Evolutionary conservation across 2,888 invertebrate genomes (phyloP).

Genomic region (Drosophila mimetica): DNA sequence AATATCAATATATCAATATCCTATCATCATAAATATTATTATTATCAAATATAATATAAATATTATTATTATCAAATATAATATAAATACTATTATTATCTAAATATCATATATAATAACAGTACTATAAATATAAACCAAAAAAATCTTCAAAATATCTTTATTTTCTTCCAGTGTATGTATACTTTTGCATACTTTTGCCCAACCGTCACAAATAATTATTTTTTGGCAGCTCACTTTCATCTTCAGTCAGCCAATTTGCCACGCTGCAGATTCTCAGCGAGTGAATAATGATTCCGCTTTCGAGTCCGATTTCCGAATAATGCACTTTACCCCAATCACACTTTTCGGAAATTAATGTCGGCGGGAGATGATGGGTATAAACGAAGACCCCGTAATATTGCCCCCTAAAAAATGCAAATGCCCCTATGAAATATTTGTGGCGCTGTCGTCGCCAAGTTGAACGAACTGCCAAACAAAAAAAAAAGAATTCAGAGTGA

Average conservation of each 20-base stretch:
- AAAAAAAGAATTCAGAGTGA: constrained; percentile 7
- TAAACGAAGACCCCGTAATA: constrained; percentile 33
- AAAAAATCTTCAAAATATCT: no score
- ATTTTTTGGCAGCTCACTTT: constrained; percentile 26
- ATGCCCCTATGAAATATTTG: constrained; percentile 73
- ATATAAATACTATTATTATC: no score
- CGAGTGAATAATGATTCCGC: constrained; percentile 10
- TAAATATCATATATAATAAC: no score
- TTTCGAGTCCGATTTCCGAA: constrained; percentile 1
- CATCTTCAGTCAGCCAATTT: constrained; percentile 41
- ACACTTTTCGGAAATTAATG: constrained; percentile 40
- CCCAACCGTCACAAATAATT: constrained; percentile 20
- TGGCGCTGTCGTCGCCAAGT: constrained; percentile 66
- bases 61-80: no score
- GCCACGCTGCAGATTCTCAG: constrained; percentile 15
- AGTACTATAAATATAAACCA: no score
- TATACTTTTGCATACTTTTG: not conserved
- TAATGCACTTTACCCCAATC: constrained; percentile 14
- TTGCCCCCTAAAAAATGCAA: constrained; percentile 59
- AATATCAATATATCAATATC: no score
- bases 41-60: no score
- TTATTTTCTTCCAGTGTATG: not conserved
- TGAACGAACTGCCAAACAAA: constrained; percentile 31
- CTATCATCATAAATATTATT: no score
- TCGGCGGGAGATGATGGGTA: constrained; percentile 18